Conservation (phyloP, 2,797 vertebrate species). For the Valencia hispanica region DNA sequence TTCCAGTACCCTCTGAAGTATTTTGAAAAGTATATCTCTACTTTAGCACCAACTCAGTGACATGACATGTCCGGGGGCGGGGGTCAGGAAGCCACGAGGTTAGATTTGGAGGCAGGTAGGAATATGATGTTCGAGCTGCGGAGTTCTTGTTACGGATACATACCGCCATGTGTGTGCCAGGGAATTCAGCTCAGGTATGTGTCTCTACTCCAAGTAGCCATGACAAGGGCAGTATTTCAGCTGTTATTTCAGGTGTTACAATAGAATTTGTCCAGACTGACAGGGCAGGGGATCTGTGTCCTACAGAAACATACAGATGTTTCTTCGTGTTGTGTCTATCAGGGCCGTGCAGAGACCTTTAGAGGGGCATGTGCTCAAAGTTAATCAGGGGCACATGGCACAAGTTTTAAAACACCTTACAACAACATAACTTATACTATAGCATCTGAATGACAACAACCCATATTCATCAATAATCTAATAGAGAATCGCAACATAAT, state of each 20-base stretch:
- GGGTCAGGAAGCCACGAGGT: constrained; percentile 54
- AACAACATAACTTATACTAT: too few species aligned
- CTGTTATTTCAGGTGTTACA: constrained; percentile 71
- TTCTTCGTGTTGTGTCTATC: constrained; percentile 36
- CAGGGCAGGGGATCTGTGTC: constrained; percentile 71
- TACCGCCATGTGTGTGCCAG: constrained; percentile 50
- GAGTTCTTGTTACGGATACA: constrained; percentile 52
- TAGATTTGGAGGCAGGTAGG: constrained; percentile 55
- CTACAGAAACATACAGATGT: constrained; percentile 41
- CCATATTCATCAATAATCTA: too few species aligned
- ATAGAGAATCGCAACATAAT: too few species aligned
- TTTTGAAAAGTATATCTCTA: constrained; percentile 71
- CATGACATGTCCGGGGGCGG: too few species aligned
- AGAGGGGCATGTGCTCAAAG: too few species aligned
- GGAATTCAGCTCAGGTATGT: constrained; percentile 54
- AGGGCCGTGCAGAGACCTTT: too few species aligned
- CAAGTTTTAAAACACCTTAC: too few species aligned
- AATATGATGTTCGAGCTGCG: constrained; percentile 57
- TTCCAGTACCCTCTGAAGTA: background rate
- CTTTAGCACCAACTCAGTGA: constrained; percentile 72
- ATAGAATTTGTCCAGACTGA: constrained; percentile 68
- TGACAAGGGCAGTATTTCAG: constrained; percentile 83
- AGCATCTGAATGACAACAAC: too few species aligned
- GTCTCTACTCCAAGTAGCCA: constrained; percentile 71
- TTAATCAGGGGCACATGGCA: too few species aligned